Evolutionary conservation across 2,113 vertebrate species (phyloP), one percentile per base, ranked within the genome.

Genomic region (Leptodactylus fuscus): DNA sequence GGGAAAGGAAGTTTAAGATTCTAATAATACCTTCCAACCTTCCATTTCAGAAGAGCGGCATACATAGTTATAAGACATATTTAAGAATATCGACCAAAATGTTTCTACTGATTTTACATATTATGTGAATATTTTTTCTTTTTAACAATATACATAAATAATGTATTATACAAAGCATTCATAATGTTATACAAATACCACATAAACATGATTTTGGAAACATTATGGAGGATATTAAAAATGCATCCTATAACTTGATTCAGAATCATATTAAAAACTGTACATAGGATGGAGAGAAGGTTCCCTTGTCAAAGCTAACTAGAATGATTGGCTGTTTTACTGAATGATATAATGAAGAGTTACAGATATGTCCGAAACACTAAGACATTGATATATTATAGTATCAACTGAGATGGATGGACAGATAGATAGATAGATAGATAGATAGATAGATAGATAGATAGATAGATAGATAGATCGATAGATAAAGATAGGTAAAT

Each of bases 341-440:
- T 71, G 53, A 58, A 67, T 55, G 34, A 16, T 13, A 46, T 71
- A 85, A 85, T 80, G 24, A 71, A 80, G 69, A 67, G 27, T n/a
- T 36, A 44, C 76, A 86, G 34, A n/a, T 62, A 22, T 60, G 18
- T 67, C 62, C 62, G 18, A 69, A 36, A 11, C 32, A 69, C 29
- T 34, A 34, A 67, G 20, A 15, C 11, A 79, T 29, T n/a, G 34
- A 4, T 32, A 0, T 20, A 49, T 55, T 13, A 81, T 27, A 62
- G 20, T 9, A 2, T 8, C 5, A 7, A 2, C 22, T 48, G 18
- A 20, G 49, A 51, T 16, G 20, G 49, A 51, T 20, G 18, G 49
- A 51, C 9, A 51, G 49, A 20, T 18, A 51, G 15, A 20, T 0
- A 60, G 22, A 24, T n/a, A 55, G 55, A 27, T 60, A 60, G 55